Base-by-base conservation (phyloP, 2,888 invertebrate species). In the Hypercompe scribonia region DNA sequence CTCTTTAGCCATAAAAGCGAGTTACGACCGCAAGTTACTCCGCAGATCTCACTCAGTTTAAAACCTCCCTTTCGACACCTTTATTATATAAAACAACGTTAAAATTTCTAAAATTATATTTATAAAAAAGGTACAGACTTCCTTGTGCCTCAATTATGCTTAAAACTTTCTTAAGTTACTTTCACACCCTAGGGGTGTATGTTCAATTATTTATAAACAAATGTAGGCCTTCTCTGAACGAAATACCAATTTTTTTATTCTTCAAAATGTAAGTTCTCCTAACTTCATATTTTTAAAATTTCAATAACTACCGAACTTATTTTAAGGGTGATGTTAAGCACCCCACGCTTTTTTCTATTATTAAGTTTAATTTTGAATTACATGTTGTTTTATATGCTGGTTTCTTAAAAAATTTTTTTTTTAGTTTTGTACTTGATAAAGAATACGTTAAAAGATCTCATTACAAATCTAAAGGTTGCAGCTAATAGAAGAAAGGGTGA, bases 11-110 rank as follows among this genome's bases (percentile, higher is more conserved):
- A 78, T 83, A 83, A 83, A 83, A 72, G 63, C 74, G 61, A 69
- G 76, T 82, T 83, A 83, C 82, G 84, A 84, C 70, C 70, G 63
- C 72, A 65, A 76, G 72, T 73, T 72, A 71, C 73, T 65, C 74
- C 61, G 65, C 81, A 79, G 77, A 73, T 82, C 81, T 82, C 84
- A 83, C 83, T 82, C 84, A 82, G 83, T 83, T 78, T 69, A 68
- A 65, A 70, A 64, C 28, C 65, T n/a, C 34, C 28, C 46, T n/a
- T 65, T 61, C 58, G 36, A 68, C 36, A 66, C 50, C 63, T 46
- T 46, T 58, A 54, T 64, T 36, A 36, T 34, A n/a, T 5, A 65
- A 24, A 65, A 28, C 28, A 31, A 31, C 28, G 7, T 61, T 2
- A 61, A 31, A 61, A 31, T 18, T 61, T 58, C 13, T 28, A 15